These are phyloP conservation scores for Saccostrea echinata DNA, from an alignment of 1,140 invertebrate species.

Conservation along the genomic window DNA sequence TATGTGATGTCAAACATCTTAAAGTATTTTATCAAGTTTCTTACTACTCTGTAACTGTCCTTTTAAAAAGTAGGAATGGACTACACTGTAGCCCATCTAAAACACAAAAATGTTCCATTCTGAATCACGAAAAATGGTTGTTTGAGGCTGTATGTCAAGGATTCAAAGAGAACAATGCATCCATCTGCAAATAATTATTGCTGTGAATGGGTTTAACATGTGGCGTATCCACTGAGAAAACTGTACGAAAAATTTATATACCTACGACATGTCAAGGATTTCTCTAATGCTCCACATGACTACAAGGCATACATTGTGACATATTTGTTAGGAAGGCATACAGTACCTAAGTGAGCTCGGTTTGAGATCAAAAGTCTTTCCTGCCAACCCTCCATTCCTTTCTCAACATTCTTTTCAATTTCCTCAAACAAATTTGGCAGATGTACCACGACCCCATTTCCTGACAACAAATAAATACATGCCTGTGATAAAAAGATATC, in stretches of 20 bases:
- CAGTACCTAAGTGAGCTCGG: slow-evolving; percentile 91
- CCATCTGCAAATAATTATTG: background rate
- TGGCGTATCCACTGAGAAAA: background rate
- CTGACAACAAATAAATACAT: slow-evolving; percentile 82
- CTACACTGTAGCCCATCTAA: no score
- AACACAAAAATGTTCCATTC: no score
- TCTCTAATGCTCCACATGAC: background rate
- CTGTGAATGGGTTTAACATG: background rate
- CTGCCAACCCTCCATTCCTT: slow-evolving; percentile 92
- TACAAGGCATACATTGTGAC: background rate
- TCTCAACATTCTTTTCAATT: slow-evolving; percentile 93
- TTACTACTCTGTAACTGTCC: no score
- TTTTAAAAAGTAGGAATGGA: no score
- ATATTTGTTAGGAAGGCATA: background rate
- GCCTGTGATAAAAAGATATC: background rate
- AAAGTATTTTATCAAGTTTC: no score
- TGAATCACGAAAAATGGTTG: background rate
- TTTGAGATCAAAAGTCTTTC: slow-evolving; percentile 95
- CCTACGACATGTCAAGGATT: background rate
- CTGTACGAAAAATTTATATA: background rate
- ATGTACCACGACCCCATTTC: slow-evolving; percentile 99
- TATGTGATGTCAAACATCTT: no score
- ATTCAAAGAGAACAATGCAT: background rate
- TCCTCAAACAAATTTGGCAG: slow-evolving; percentile 97
- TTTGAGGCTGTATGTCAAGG: background rate